Percentiles rank a stretch among this genome's conserved stretches.
These are phyloP conservation scores for Triplophysa bombifrons DNA, from an alignment of 2,797 vertebrate species.

Conservation along the genomic window DNA sequence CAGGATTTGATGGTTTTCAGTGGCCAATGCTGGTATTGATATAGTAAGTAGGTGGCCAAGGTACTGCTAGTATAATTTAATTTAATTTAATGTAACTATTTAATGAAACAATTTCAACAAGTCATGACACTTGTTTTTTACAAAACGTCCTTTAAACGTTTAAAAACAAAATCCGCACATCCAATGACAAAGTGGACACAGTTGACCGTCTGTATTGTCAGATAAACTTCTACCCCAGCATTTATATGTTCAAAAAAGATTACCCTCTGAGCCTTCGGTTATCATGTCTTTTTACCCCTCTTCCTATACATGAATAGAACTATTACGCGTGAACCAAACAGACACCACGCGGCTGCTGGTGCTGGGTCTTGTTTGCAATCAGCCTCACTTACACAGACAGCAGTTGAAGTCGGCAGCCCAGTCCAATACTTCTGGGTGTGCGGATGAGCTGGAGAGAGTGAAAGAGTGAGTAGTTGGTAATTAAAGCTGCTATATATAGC, in stretches of 20 bases:
- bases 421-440: slow-evolving; percentile 52
- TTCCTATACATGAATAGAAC: neutral
- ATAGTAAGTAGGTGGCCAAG: neutral
- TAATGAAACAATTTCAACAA: neutral
- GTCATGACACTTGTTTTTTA: neutral
- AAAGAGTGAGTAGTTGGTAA: slow-evolving; percentile 59
- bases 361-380: slow-evolving; percentile 35
- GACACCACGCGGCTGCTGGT: neutral
- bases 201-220: neutral
- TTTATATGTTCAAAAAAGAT: neutral
- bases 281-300: neutral
- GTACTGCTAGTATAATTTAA: neutral
- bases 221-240: neutral
- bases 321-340: neutral
- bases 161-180: neutral
- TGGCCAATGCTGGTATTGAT: neutral
- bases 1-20: neutral
- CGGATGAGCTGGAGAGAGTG: slow-evolving; percentile 51
- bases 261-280: neutral
- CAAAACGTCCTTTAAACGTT: neutral
- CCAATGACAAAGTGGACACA: neutral
- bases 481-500: slow-evolving; percentile 69
- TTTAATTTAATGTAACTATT: neutral
- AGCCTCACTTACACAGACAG: slow-evolving; percentile 34
- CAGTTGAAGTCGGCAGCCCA: slow-evolving; percentile 30